These are phyloP conservation scores for Bubalus kerabau DNA, from an alignment of 2,113 vertebrate genomes.

Conservation along the genomic window DNA sequence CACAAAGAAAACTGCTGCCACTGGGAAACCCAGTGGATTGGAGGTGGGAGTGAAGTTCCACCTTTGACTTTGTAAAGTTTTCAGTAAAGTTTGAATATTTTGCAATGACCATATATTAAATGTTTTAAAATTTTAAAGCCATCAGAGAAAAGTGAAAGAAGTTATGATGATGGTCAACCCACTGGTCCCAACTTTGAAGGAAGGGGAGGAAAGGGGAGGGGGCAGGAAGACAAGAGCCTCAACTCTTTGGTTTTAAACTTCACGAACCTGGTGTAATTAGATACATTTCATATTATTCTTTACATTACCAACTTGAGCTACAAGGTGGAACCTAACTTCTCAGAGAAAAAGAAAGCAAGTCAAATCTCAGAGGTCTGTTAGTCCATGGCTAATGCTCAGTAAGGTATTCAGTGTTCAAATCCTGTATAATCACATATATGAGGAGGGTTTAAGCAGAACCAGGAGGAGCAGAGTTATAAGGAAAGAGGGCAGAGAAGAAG, in stretches of 20 bases:
- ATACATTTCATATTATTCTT: not conserved
- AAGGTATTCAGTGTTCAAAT: not conserved
- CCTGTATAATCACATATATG: not conserved
- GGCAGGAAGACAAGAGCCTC: not conserved
- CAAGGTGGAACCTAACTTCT: not conserved
- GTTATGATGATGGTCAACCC: not conserved
- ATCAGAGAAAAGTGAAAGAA: not conserved
- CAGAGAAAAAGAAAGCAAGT: not conserved
- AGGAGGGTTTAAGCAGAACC: not conserved
- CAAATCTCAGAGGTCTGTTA: not conserved
- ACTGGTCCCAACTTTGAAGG: not conserved
- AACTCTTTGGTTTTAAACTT: not conserved
- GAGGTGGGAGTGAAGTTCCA: not conserved
- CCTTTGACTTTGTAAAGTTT: not conserved
- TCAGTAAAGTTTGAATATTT: not conserved
- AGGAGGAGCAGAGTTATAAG: not conserved
- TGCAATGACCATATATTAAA: not conserved
- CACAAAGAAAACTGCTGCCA: not conserved
- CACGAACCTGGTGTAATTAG: not conserved
- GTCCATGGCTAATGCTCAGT: not conserved
- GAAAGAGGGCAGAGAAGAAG: not conserved
- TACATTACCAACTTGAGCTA: not conserved
- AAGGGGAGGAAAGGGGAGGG: not conserved
- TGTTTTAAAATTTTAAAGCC: not conserved
- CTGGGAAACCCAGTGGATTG: no score